A percentile compares a stretch with the other conserved stretches of the same genome.
Evolutionary conservation across 1,140 invertebrate genomes (phyloP).

Genomic region (Orchesella cincta): DNA sequence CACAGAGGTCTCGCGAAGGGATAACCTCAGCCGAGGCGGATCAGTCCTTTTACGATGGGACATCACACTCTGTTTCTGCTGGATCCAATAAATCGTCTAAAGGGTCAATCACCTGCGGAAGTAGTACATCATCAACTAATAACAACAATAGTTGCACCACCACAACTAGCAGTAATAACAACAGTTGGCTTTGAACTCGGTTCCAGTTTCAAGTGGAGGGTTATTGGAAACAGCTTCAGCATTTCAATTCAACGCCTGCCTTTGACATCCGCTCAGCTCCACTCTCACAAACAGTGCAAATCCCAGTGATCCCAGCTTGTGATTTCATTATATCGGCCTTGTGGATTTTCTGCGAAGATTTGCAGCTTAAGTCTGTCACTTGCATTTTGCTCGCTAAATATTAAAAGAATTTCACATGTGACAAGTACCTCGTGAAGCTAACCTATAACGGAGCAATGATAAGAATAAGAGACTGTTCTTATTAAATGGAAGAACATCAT

Average conservation of each 20-base stretch:
- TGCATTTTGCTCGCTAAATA: no score
- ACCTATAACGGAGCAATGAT: no score
- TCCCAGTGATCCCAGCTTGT: no score
- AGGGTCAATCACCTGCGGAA: conserved; percentile 34
- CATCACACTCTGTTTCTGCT: conserved; percentile 47
- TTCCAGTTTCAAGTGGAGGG: no score
- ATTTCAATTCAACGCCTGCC: not conserved
- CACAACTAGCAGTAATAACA: not conserved
- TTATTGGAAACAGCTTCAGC: not conserved
- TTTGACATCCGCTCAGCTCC: conserved; percentile 20
- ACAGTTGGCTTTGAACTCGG: no score
- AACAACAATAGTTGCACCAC: not conserved
- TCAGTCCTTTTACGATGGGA: conserved; percentile 51
- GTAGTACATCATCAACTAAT: not conserved
- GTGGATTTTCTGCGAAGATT: no score
- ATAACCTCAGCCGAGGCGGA: conserved; percentile 59
- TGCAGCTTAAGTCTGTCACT: no score
- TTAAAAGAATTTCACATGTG: no score
- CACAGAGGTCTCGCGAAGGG: conserved; percentile 82
- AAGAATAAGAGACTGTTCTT: no score
- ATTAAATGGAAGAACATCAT: no score
- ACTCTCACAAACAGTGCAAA: conserved; percentile 44
- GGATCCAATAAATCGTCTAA: conserved; percentile 49
- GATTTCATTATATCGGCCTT: no score
- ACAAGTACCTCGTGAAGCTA: no score